Percentiles rank a stretch among this genome's conserved stretches.
phyloP scores from a whole-genome alignment of 2,113 vertebrate species.

The Rhizomys pruinosus region DNA sequence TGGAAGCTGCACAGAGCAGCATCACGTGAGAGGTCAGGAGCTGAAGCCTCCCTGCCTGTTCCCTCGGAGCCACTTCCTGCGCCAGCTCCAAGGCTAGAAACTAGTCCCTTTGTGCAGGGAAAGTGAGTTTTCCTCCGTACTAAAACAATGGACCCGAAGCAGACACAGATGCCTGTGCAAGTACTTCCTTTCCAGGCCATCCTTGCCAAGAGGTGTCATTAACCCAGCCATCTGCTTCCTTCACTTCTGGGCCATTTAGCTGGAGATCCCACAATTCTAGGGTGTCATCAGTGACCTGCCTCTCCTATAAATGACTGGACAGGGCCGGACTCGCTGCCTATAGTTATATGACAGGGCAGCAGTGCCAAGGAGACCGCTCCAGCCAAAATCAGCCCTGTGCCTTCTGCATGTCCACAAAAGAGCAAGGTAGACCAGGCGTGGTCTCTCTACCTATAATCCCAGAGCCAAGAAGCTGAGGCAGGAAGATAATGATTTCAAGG shows the following conservation, averaged over 20 bases:
- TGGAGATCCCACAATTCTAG: neutral
- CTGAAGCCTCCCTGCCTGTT: neutral
- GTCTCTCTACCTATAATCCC: neutral
- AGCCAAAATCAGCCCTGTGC: neutral
- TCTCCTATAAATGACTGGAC: neutral
- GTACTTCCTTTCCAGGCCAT: neutral
- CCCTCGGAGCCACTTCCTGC: neutral
- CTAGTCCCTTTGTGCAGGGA: neutral
- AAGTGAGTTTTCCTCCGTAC: slow-evolving; percentile 46
- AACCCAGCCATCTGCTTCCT: slow-evolving; percentile 59
- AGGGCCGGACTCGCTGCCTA: neutral
- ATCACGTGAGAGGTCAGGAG: neutral
- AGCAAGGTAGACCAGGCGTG: no score
- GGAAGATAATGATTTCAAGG: neutral
- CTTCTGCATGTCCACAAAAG: neutral
- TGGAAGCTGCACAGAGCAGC: neutral
- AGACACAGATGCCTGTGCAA: neutral
- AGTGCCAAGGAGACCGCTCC: neutral
- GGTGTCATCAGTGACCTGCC: neutral
- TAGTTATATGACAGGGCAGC: no score
- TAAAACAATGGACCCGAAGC: slow-evolving; percentile 39
- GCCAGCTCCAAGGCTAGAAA: slow-evolving; percentile 5
- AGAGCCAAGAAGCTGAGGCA: neutral
- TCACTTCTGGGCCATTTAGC: neutral
- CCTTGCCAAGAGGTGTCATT: neutral